phyloP scores from a whole-genome alignment of 2,797 vertebrate genomes.

The Sardinella longiceps region DNA sequence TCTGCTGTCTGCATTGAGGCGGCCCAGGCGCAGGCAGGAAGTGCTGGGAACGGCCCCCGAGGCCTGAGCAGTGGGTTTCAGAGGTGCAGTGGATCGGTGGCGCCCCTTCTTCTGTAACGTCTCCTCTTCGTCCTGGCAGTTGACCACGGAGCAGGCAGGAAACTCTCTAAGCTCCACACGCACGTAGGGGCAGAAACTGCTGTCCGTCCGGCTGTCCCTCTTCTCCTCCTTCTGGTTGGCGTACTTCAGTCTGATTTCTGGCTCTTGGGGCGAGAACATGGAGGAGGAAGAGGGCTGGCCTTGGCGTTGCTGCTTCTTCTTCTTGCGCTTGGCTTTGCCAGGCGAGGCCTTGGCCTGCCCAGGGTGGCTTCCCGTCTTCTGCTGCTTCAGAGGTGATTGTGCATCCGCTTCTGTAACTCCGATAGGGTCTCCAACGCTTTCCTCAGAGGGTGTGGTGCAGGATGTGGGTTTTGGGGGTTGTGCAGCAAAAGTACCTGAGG shows the following conservation, averaged over 20 bases:
- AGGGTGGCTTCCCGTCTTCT: neutral
- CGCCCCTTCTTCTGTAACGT: conserved; percentile 33
- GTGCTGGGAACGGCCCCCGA: conserved; percentile 68
- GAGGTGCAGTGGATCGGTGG: neutral
- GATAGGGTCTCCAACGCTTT: neutral
- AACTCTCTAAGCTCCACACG: conserved; percentile 59
- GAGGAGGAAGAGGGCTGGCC: conserved; percentile 25
- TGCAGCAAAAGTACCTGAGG: conserved; percentile 37
- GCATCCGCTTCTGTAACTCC: neutral
- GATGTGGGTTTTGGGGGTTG: neutral
- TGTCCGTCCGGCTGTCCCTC: conserved; percentile 43
- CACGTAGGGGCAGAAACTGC: conserved; percentile 70
- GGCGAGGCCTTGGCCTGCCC: neutral
- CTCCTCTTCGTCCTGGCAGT: conserved; percentile 72
- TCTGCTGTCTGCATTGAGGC: conserved; percentile 47
- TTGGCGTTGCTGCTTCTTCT: conserved; percentile 24
- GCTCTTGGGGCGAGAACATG: conserved; percentile 64
- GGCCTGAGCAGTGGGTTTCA: neutral
- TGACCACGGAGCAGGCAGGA: conserved; percentile 67
- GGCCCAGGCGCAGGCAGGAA: conserved; percentile 71
- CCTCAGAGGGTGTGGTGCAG: neutral
- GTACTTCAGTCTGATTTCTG: conserved; percentile 72
- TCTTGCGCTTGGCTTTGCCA: conserved; percentile 47
- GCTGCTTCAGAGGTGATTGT: conserved; percentile 2
- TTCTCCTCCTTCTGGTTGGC: conserved; percentile 59